Base-by-base conservation (phyloP, 2,888 invertebrate species). In the Bembecia ichneumoniformis region DNA sequence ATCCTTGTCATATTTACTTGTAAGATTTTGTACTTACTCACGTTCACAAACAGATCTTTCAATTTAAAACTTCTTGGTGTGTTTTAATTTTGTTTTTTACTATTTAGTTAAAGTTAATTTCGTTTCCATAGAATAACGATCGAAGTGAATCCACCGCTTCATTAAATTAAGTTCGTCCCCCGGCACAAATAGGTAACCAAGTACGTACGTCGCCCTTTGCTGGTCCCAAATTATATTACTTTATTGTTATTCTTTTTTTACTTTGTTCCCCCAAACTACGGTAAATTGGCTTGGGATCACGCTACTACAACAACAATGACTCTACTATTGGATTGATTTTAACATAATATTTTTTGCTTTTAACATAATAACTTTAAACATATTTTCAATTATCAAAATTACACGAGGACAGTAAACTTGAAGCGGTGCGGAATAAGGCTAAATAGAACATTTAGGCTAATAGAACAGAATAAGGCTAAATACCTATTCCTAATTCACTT, bases 221-320 rank as follows among this genome's bases (percentile, higher is more conserved):
- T 71, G 68, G 68, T 73, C 71, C 80, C 77, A 82, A 87, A 84
- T 86, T 83, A 79, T 83, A 84, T 86, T 82, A 83, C 76, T 82
- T 82, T 84, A 83, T 82, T 86, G 82, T 83, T 84, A 81, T 82
- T 80, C 72, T 79, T 70, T 66, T 67, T 66, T 80, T 77, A 75
- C 71, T 76, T 71, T 65, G 71, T 74, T 82, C 82, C 82, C 86
- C 83, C 69, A 75, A 80, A 81, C 77, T 79, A 77, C 69, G 73
- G 80, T 81, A 86, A 80, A 84, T 87, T 84, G 84, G 82, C 78
- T 74, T 68, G 77, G 82, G 82, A 84, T 83, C 86, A 84, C 83
- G 83, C 81, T 70, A 81, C 74, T 78, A 75, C 77, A 73, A 75
- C 77, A 73, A 75, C 79, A 75, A 77, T 82, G 82, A 84, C 76